phyloP scores from a whole-genome alignment of 2,113 vertebrate species.

The Antechinus flavipes region DNA sequence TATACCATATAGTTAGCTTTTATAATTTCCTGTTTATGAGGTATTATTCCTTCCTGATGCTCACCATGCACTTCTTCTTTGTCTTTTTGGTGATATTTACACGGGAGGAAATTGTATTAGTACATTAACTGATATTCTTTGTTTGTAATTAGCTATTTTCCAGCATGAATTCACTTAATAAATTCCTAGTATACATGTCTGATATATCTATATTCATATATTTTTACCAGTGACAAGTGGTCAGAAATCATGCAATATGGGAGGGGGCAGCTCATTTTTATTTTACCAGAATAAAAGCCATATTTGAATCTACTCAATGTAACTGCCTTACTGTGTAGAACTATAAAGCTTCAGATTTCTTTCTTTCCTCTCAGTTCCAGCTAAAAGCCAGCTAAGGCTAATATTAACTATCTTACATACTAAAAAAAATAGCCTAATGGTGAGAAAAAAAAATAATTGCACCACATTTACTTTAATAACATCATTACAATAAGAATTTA shows the following conservation, averaged over 20 bases:
- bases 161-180: conserved; percentile 43
- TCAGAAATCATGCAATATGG: conserved; percentile 39
- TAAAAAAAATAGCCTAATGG: conserved; percentile 73
- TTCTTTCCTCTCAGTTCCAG: conserved; percentile 30
- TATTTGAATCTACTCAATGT: conserved; percentile 65
- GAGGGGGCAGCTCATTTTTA: conserved; percentile 64
- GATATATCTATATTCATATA: conserved; percentile 28
- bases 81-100: conserved; percentile 34
- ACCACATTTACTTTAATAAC: conserved; percentile 82
- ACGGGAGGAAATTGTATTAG: conserved; percentile 6
- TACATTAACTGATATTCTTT: conserved; percentile 41
- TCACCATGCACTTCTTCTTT: not conserved
- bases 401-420: conserved; percentile 72
- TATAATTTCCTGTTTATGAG: not conserved
- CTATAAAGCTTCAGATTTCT: conserved; percentile 53
- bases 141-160: conserved; percentile 44
- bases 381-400: conserved; percentile 62
- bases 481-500: conserved; percentile 84
- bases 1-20: not conserved
- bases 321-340: conserved; percentile 48
- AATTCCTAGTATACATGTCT: not conserved
- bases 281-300: conserved; percentile 64
- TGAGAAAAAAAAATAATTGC: conserved; percentile 78
- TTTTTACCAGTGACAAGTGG: conserved; percentile 49
- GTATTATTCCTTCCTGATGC: not conserved